These are phyloP conservation scores for Bujurquina vittata DNA, from an alignment of 2,113 vertebrate genomes.

Conservation along the genomic window DNA sequence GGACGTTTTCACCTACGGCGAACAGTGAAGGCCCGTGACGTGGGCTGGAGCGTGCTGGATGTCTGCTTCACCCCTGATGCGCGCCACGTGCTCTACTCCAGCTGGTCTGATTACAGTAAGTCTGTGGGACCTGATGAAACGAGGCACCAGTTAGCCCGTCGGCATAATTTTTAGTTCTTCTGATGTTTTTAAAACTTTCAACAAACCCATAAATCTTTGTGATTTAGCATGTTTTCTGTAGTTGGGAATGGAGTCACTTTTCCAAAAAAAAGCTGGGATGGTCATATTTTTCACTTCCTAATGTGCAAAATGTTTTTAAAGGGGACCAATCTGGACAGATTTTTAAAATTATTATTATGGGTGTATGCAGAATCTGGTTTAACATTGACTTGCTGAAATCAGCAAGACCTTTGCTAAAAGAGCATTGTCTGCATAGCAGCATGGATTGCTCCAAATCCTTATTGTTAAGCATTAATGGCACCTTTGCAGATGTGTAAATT, in stretches of 20 bases:
- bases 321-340: not conserved
- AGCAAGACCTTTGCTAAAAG: not conserved
- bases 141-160: not conserved
- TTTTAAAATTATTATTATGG: not conserved
- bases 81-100: conserved; percentile 88
- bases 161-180: not conserved
- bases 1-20: conserved; percentile 85
- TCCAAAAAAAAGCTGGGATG: not conserved
- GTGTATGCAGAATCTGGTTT: not conserved
- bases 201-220: not conserved
- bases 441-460: not conserved
- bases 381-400: not conserved
- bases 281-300: not conserved
- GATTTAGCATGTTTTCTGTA: not conserved
- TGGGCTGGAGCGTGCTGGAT: conserved; percentile 93
- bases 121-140: not conserved
- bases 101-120: conserved; percentile 94
- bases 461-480: not conserved
- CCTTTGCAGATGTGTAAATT: not conserved
- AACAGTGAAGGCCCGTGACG: conserved; percentile 89
- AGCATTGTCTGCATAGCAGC: not conserved
- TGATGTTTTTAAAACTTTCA: not conserved
- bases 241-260: not conserved
- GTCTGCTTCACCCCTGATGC: conserved; percentile 91
- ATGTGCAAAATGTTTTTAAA: not conserved